Conservation (phyloP, 2,113 vertebrate species). For the Gallinago paraguaiae region DNA sequence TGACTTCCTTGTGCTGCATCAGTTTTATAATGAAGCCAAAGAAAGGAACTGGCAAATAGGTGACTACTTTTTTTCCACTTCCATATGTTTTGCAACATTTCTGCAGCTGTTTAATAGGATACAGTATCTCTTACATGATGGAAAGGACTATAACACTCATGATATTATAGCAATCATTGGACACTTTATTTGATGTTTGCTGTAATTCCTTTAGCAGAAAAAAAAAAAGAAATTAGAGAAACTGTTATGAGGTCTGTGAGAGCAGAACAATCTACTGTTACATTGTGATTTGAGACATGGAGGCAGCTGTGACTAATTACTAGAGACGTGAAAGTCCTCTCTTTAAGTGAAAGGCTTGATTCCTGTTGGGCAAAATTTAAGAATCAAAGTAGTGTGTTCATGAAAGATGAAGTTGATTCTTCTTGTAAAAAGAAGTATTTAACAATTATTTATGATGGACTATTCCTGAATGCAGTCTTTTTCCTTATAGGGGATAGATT, state of each 20-base stretch:
- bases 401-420: background rate
- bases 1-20: constrained; percentile 95
- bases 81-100: background rate
- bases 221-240: background rate
- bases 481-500: constrained; percentile 85
- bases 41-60: constrained; percentile 96
- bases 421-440: background rate
- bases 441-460: background rate
- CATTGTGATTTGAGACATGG: background rate
- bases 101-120: background rate
- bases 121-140: fast-evolving
- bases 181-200: background rate
- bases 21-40: constrained; percentile 98
- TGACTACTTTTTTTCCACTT: constrained; percentile 61
- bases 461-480: background rate
- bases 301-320: background rate
- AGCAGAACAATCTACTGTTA: background rate
- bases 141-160: fast-evolving
- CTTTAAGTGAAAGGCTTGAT: background rate
- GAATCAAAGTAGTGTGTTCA: background rate
- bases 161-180: background rate
- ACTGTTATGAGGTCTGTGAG: background rate
- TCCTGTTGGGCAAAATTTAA: background rate
- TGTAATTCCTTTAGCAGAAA: background rate
- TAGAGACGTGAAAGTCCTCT: background rate